These are phyloP conservation scores for Fragum whitleyi DNA, from an alignment of 2,888 invertebrate genomes.

Conservation along the genomic window DNA sequence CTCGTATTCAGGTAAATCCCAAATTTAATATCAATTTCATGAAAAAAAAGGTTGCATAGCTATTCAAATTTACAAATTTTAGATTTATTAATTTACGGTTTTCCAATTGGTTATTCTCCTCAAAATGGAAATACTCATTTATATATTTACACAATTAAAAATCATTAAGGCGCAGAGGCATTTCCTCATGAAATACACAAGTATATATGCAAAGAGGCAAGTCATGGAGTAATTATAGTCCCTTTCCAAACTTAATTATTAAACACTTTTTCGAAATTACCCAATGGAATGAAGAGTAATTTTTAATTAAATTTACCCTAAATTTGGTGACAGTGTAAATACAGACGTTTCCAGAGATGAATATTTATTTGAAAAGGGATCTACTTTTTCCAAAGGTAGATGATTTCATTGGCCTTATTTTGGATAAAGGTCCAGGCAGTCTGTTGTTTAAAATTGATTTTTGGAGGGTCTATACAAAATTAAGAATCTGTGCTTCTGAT, in stretches of 20 bases:
- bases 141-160: neutral
- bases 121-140: neutral
- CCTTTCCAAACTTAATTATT: neutral
- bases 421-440: neutral
- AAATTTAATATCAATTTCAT: neutral
- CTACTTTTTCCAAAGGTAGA: neutral
- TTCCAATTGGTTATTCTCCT: constrained; percentile 3
- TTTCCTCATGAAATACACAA: neutral
- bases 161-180: neutral
- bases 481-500: neutral
- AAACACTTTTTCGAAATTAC: constrained; percentile 16
- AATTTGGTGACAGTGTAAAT: neutral
- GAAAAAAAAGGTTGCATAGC: neutral
- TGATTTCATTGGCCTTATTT: neutral
- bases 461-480: neutral
- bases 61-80: constrained; percentile 3
- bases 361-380: constrained; percentile 2
- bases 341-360: constrained; percentile 1
- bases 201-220: neutral
- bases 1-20: neutral
- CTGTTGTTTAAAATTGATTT: constrained; percentile 3
- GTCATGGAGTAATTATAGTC: neutral
- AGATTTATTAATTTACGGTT: constrained; percentile 24
- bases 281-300: constrained; percentile 11
- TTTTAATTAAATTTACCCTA: constrained; percentile 13